A percentile compares a stretch with the other conserved stretches of the same genome.
phyloP scores from a whole-genome alignment of 2,888 invertebrate genomes.

The Mimachlamys varia region DNA sequence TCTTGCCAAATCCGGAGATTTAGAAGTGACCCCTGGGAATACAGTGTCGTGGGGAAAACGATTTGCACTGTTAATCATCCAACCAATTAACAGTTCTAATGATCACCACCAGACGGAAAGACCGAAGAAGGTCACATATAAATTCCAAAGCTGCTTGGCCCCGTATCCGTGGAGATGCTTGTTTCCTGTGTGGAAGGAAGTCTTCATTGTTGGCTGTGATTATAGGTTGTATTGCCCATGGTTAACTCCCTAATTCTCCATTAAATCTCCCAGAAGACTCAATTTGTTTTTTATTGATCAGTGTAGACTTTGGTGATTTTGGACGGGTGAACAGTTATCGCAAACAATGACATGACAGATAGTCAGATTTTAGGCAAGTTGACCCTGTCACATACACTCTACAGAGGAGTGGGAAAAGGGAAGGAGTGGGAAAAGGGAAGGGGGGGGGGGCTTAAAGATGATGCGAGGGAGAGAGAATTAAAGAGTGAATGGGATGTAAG shows the following conservation, averaged over 20 bases:
- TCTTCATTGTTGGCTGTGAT: not conserved
- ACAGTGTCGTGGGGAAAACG: not conserved
- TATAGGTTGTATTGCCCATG: not conserved
- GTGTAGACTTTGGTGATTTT: not conserved
- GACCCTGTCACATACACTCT: not conserved
- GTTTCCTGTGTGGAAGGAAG: not conserved
- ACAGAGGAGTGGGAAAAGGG: not conserved
- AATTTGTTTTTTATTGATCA: slow-evolving; percentile 18
- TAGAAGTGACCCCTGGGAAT: not conserved
- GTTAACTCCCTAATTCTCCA: slow-evolving; percentile 7
- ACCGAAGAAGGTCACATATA: not conserved
- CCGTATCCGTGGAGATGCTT: not conserved
- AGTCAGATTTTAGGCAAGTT: not conserved
- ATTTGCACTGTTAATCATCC: not conserved
- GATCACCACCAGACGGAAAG: not conserved
- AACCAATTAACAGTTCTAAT: slow-evolving; percentile 3
- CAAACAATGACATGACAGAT: not conserved
- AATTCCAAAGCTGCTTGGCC: not conserved
- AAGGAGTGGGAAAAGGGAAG: too few species aligned
- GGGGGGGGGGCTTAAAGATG: too few species aligned
- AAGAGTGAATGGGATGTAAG: too few species aligned
- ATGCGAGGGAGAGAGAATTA: too few species aligned
- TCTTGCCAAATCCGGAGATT: not conserved
- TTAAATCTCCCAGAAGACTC: slow-evolving; percentile 27
- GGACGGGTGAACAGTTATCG: not conserved